These are phyloP conservation scores for Xanthia icteritia DNA, from an alignment of 2,888 invertebrate genomes.

Conservation along the genomic window DNA sequence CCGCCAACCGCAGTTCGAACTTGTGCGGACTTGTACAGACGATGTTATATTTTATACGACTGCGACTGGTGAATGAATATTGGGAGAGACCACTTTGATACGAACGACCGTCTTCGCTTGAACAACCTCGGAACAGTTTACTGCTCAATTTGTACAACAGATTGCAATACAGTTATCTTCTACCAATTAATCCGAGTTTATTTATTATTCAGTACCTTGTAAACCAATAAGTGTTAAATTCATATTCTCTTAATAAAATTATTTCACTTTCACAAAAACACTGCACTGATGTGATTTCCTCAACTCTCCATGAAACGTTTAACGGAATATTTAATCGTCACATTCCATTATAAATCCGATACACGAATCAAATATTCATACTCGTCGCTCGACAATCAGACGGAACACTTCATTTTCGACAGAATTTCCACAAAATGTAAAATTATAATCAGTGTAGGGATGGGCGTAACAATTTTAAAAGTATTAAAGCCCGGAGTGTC, in stretches of 20 bases:
- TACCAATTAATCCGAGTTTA: not conserved
- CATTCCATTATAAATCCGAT: slow-evolving; percentile 55
- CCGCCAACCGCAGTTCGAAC: slow-evolving; percentile 31
- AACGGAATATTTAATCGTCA: slow-evolving; percentile 46
- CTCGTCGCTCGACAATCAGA: slow-evolving; percentile 37
- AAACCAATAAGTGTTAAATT: not conserved
- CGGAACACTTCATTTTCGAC: slow-evolving; percentile 51
- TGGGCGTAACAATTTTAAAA: slow-evolving; percentile 60
- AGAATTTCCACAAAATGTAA: slow-evolving; percentile 57
- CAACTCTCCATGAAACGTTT: slow-evolving; percentile 37
- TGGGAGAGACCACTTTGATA: slow-evolving; percentile 30
- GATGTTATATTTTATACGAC: not conserved
- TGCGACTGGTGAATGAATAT: not conserved
- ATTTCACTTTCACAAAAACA: not conserved
- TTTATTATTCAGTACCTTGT: not conserved
- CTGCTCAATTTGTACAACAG: not conserved
- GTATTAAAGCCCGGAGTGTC: slow-evolving; percentile 56
- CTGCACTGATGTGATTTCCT: slow-evolving; percentile 8
- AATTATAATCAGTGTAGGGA: slow-evolving; percentile 62
- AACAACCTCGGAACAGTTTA: slow-evolving; percentile 5
- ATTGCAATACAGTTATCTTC: not conserved
- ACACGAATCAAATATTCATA: slow-evolving; percentile 58
- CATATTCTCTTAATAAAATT: not conserved
- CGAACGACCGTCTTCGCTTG: slow-evolving; percentile 8
- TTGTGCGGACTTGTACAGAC: slow-evolving; percentile 29